Evolutionary conservation across 2,797 vertebrate genomes (phyloP).

Genomic region (Coreius guichenoti): DNA sequence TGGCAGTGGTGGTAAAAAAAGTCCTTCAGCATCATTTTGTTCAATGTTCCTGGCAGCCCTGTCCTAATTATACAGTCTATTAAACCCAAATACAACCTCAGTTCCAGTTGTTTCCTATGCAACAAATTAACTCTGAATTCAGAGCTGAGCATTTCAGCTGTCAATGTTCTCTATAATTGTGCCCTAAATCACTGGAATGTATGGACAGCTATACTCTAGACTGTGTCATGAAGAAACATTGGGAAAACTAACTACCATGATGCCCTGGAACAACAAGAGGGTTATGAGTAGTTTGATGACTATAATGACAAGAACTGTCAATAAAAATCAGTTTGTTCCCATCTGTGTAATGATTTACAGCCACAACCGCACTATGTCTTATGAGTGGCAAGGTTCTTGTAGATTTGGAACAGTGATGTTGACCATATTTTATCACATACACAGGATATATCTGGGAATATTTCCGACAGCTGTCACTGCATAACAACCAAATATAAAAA

Average conservation of each 20-base stretch:
- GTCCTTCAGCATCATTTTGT: not conserved
- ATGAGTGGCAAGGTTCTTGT: not conserved
- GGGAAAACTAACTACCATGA: not conserved
- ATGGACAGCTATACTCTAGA: not conserved
- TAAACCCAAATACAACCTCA: not conserved
- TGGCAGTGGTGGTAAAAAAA: not conserved
- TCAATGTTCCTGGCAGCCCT: not conserved
- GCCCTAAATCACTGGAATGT: slow-evolving; percentile 27
- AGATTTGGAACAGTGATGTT: not conserved
- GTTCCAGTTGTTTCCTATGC: not conserved
- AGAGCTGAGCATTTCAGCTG: not conserved
- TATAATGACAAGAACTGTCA: not conserved
- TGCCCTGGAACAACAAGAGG: not conserved
- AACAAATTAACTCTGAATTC: slow-evolving; percentile 24
- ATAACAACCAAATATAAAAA: not conserved
- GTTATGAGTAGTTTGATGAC: not conserved
- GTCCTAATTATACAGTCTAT: not conserved
- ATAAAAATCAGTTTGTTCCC: not conserved
- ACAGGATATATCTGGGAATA: not conserved
- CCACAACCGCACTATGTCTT: not conserved
- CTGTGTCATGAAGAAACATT: not conserved
- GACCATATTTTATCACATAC: not conserved
- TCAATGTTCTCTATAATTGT: slow-evolving; percentile 46
- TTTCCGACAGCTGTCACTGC: slow-evolving; percentile 5
- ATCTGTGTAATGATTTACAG: not conserved